Evolutionary conservation across 2,113 vertebrate genomes (phyloP), one percentile per base, ranked within the genome.

Genomic region (human (Homo sapiens)): DNA sequence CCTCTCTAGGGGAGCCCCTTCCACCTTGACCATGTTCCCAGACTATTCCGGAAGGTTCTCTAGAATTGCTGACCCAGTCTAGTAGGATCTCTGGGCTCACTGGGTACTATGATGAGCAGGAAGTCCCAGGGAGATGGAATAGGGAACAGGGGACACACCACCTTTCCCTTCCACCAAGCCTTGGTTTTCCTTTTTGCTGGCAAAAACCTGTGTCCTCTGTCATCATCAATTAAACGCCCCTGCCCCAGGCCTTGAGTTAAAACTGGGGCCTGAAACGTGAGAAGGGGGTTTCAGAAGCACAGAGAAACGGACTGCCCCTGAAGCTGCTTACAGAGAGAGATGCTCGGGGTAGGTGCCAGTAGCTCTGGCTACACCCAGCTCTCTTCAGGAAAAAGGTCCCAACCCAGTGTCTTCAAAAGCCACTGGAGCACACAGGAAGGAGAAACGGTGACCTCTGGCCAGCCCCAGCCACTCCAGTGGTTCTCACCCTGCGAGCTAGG

Each of bases 401-500:
- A 64, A 35, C 55, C 75, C 89, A 80, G 45, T 23, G 4, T 78
- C 57, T 86, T 94, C 64, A 25, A 55, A 91, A 89, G 43, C 82
- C 25, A 18, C 85, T 75, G 79, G 79, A 66, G 80, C 88, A 50
- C 76, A 80, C 57, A 50, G 25, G 16, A 68, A 22, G 22, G 30
- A 59, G 43, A n/a, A 59, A 55, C 30, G 38, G 82, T 14, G 23
- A 70, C 76, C 78, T 92, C 92, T 43, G 92, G 95, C 73, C 82
- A 87, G 82, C 55, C 83, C 92, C 38, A n/a, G 95, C 81, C 22
- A 61, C 85, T 83, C 72, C 1, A 20, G 59, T 25, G 57, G 59
- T 81, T 68, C 94, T 85, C 48, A 68, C 50, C 83, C 66, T 95
- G 93, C 87, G 59, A 50, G 90, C 84, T 48, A 32, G 84, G 73